Conservation (phyloP, 2,113 vertebrate species). For the Brienomyrus longianalis region DNA sequence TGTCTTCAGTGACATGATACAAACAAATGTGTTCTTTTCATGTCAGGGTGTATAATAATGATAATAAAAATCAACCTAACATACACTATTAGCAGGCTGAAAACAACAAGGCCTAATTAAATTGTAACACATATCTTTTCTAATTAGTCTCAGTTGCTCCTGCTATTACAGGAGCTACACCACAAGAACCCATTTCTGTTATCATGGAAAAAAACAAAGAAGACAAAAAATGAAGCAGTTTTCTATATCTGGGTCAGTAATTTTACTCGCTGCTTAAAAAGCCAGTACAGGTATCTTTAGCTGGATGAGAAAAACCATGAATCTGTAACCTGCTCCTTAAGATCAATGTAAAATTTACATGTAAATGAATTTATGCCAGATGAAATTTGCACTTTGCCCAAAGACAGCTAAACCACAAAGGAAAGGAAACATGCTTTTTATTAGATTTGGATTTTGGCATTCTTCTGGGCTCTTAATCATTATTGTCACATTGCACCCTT, state of each 20-base stretch:
- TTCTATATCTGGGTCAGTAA: neutral
- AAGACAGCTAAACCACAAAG: neutral
- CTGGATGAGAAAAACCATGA: neutral
- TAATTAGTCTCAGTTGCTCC: neutral
- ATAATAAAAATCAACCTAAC: neutral
- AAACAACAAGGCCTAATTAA: neutral
- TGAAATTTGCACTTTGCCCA: neutral
- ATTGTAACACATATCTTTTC: neutral
- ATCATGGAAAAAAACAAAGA: neutral
- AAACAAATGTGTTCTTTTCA: neutral
- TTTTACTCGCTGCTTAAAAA: neutral
- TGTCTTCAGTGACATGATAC: neutral
- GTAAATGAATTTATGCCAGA: neutral
- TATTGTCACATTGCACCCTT: neutral
- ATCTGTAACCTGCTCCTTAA: neutral
- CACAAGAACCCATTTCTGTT: neutral
- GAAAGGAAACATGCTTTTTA: neutral
- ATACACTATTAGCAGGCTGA: neutral
- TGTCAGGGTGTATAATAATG: neutral
- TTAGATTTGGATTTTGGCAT: neutral
- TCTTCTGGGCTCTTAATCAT: neutral
- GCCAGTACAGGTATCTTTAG: neutral
- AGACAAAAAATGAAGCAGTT: neutral
- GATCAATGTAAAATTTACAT: conserved; percentile 1
- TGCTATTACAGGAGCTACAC: neutral